Evolutionary conservation across 64 coral and sea anemone species (phyloP).

Genomic region (Trachythela sp.): DNA sequence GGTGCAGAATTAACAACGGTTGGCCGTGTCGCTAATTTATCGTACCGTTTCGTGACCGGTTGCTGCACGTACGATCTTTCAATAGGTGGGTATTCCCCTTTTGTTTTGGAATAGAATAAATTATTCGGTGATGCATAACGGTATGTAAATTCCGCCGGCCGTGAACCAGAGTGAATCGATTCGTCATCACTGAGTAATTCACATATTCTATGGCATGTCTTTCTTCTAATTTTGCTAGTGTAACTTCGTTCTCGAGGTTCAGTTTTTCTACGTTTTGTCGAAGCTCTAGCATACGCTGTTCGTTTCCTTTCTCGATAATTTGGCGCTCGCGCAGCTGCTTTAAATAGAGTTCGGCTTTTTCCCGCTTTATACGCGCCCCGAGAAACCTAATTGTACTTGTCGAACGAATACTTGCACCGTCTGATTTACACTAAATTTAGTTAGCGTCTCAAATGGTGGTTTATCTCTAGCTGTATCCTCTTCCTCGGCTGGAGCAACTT

Average conservation of each 20-base stretch:
- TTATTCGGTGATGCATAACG: no score
- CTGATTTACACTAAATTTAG: background rate
- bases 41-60: no score
- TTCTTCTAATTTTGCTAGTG: background rate
- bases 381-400: background rate
- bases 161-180: no score
- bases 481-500: background rate
- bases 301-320: background rate
- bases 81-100: no score
- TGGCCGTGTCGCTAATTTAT: background rate
- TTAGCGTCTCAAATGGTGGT: background rate
- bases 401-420: background rate
- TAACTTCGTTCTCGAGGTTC: background rate
- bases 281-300: background rate
- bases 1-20: no score
- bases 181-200: no score
- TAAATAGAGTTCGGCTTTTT: background rate
- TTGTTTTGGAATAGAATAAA: no score
- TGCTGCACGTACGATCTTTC: no score
- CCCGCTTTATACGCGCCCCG: background rate
- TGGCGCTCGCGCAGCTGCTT: background rate
- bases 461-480: background rate
- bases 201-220: background rate
- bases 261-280: background rate
- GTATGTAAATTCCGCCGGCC: background rate